Conservation (phyloP, 2,113 vertebrate species). For the Sphaerodactylus townsendi region DNA sequence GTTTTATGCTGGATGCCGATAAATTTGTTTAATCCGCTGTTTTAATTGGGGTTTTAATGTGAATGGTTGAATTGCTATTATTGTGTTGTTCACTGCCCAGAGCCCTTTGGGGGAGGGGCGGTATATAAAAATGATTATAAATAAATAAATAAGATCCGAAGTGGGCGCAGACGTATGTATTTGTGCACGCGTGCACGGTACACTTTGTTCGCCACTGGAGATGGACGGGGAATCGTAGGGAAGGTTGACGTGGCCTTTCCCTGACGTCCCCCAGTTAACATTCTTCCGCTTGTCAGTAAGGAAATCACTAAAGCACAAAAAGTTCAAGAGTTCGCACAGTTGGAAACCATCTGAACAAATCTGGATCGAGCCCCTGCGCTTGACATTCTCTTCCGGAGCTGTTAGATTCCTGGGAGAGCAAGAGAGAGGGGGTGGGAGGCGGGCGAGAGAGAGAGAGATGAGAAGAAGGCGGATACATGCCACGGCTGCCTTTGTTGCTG, state of each 20-base stretch:
- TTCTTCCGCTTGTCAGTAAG: slow-evolving; percentile 39
- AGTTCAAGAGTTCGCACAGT: slow-evolving; percentile 5
- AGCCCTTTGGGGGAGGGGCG: too few relatives aligned
- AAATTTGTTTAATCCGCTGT: too few relatives aligned
- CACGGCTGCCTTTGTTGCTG: neutral
- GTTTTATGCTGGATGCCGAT: too few relatives aligned
- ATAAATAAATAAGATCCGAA: too few relatives aligned
- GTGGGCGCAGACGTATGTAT: neutral
- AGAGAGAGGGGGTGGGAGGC: too few relatives aligned
- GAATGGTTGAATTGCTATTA: too few relatives aligned
- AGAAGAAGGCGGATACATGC: neutral
- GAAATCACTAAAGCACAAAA: slow-evolving; percentile 24
- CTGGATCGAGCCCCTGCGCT: neutral
- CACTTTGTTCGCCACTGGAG: neutral
- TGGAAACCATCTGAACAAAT: neutral
- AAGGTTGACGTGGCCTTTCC: neutral
- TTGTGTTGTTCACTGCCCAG: too few relatives aligned
- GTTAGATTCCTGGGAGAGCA: neutral
- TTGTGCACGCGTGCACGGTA: neutral
- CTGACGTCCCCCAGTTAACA: neutral
- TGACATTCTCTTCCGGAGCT: slow-evolving; percentile 30
- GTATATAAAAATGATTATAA: too few relatives aligned
- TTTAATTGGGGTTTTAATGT: too few relatives aligned
- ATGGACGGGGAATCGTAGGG: neutral
- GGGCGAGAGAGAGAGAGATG: accelerated